phyloP scores from a whole-genome alignment of 1,140 invertebrate genomes.

The Helicoverpa zea region DNA sequence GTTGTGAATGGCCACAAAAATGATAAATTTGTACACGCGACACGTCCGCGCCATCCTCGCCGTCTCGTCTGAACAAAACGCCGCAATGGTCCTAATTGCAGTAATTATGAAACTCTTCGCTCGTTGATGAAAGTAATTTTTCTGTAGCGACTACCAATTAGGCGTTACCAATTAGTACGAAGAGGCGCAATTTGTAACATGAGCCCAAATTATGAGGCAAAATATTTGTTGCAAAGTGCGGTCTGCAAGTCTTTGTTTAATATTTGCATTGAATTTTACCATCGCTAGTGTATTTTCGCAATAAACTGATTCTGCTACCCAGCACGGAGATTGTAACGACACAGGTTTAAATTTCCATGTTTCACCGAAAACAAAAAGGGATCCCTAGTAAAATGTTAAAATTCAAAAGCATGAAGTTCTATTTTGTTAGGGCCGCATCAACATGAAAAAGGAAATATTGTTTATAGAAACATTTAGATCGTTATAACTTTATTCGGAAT shows the following conservation, averaged over 20 bases:
- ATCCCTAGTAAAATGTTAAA: not conserved
- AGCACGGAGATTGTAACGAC: not conserved
- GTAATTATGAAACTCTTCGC: slow-evolving; percentile 83
- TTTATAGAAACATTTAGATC: slow-evolving; percentile 31
- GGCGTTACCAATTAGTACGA: slow-evolving; percentile 75
- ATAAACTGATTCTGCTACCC: not conserved
- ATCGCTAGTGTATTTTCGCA: not conserved
- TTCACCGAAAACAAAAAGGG: slow-evolving; percentile 2
- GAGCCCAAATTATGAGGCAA: slow-evolving; percentile 62
- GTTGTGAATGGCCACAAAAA: slow-evolving; percentile 61
- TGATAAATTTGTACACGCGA: slow-evolving; percentile 71
- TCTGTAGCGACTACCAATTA: slow-evolving; percentile 79
- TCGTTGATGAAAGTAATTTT: slow-evolving; percentile 82
- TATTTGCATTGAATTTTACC: not conserved
- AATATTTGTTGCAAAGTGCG: slow-evolving; percentile 56
- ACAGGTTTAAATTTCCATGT: not conserved
- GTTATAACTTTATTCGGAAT: slow-evolving; percentile 21
- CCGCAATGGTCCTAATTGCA: slow-evolving; percentile 75
- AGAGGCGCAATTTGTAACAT: slow-evolving; percentile 73
- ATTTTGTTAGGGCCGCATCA: slow-evolving; percentile 20
- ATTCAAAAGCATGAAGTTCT: not conserved
- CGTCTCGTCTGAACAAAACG: slow-evolving; percentile 68
- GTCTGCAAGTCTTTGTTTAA: slow-evolving; percentile 24
- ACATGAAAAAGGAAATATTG: slow-evolving; percentile 31
- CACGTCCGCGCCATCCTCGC: slow-evolving; percentile 64